Conservation (phyloP, 2,113 vertebrate species). For the Ia io region DNA sequence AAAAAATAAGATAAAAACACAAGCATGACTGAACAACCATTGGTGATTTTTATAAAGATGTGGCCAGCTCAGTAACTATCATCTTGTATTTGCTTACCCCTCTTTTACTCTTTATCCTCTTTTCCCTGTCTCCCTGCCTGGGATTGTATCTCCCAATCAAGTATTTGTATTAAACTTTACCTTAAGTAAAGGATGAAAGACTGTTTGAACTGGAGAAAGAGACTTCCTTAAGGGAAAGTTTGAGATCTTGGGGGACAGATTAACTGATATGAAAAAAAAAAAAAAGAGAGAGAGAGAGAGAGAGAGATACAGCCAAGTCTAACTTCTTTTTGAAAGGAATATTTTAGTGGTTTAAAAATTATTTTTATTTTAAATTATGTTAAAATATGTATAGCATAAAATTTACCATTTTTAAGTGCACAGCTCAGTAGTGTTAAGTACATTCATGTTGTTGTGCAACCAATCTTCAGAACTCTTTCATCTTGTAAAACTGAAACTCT, state of each 20-base stretch:
- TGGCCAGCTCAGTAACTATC: not conserved
- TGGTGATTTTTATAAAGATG: not conserved
- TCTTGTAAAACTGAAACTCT: not conserved
- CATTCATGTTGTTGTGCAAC: not conserved
- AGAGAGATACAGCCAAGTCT: not conserved
- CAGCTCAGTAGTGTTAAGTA: not conserved
- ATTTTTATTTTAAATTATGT: slow-evolving; percentile 8
- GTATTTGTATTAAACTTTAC: not conserved
- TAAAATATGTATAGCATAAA: slow-evolving; percentile 31
- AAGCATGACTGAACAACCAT: not conserved
- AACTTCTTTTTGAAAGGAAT: slow-evolving; percentile 7
- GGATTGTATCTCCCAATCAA: not conserved
- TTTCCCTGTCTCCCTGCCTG: not conserved
- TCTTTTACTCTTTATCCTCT: not conserved
- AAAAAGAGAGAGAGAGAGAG: not conserved
- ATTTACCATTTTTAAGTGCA: not conserved
- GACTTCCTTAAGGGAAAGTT: not conserved
- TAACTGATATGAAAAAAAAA: not conserved
- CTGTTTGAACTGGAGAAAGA: not conserved
- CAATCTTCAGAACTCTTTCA: not conserved
- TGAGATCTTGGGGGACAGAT: not conserved
- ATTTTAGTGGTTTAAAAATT: not conserved
- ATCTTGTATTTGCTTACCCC: not conserved
- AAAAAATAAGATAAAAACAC: not conserved
- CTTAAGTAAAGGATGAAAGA: not conserved